Conservation (phyloP, 2,888 invertebrate genomes). For the Listrodromus nycthemerus region DNA sequence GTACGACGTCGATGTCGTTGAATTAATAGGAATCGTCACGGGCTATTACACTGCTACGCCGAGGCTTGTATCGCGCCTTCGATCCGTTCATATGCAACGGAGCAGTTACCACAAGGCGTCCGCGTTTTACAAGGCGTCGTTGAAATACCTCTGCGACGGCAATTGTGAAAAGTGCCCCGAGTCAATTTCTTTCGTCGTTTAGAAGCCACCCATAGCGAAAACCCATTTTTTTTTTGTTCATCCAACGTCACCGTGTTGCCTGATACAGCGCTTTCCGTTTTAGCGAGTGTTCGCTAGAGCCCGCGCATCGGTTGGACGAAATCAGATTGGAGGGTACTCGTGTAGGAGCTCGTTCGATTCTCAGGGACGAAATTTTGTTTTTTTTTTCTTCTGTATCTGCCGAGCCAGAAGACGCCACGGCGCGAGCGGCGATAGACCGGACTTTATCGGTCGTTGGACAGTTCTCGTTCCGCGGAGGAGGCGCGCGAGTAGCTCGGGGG, state of each 20-base stretch:
- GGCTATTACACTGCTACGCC: conserved; percentile 65
- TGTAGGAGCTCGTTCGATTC: background rate
- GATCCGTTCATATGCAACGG: conserved; percentile 44
- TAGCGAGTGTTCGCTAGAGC: background rate
- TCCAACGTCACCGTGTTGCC: background rate
- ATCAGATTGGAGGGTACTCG: background rate
- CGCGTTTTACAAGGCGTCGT: conserved; percentile 44
- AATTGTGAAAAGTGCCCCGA: conserved; percentile 36
- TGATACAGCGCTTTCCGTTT: background rate
- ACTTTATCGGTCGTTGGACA: conserved; percentile 21
- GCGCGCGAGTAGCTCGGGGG: conserved; percentile 25
- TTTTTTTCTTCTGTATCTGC: background rate
- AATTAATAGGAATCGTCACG: conserved; percentile 69
- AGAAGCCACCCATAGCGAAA: conserved; percentile 19
- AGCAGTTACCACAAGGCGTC: conserved; percentile 50
- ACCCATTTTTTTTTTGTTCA: conserved; percentile 1
- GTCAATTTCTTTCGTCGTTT: conserved; percentile 41
- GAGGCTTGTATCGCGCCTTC: conserved; percentile 54
- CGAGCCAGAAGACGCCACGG: background rate
- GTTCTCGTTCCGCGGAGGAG: conserved; percentile 24
- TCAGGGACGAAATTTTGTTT: background rate
- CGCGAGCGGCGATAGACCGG: background rate
- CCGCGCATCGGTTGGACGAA: background rate
- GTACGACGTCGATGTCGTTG: conserved; percentile 67
- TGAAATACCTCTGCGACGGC: conserved; percentile 25